Evolutionary conservation across 2,797 vertebrate genomes (phyloP).

Genomic region (Buphagus erythrorhynchus): DNA sequence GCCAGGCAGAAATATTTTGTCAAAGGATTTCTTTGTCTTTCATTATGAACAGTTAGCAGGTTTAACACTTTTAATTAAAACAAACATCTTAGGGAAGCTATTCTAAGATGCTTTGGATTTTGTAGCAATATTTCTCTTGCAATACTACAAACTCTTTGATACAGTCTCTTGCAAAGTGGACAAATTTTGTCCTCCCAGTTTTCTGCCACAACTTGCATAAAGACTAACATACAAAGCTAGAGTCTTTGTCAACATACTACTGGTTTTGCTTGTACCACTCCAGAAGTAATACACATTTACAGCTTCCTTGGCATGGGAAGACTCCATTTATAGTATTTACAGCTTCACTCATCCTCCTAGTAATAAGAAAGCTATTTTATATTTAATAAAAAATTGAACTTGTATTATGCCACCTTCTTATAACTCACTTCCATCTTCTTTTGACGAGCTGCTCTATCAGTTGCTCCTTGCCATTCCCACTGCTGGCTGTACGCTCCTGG

Average conservation of each 20-base stretch:
- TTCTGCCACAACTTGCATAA: background rate
- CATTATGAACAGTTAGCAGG: background rate
- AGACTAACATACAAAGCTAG: background rate
- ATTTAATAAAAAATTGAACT: background rate
- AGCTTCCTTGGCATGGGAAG: background rate
- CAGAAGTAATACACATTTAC: background rate
- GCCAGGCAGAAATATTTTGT: slow-evolving; percentile 81
- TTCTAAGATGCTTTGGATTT: slow-evolving; percentile 36
- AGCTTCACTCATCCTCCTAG: background rate
- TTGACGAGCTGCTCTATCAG: background rate
- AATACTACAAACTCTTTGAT: background rate
- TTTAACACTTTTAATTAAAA: background rate
- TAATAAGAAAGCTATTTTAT: background rate
- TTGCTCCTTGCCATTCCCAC: background rate
- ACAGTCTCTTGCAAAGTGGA: background rate
- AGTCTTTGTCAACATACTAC: background rate
- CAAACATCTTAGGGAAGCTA: background rate
- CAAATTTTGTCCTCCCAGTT: background rate
- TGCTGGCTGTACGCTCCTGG: background rate
- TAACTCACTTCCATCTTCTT: background rate
- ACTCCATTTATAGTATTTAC: slow-evolving; percentile 13
- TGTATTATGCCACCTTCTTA: background rate
- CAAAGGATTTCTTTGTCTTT: background rate
- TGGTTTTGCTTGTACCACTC: background rate
- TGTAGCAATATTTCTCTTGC: background rate